Evolutionary conservation across 2,797 vertebrate species (phyloP).

Genomic region (Notamacropus eugenii): DNA sequence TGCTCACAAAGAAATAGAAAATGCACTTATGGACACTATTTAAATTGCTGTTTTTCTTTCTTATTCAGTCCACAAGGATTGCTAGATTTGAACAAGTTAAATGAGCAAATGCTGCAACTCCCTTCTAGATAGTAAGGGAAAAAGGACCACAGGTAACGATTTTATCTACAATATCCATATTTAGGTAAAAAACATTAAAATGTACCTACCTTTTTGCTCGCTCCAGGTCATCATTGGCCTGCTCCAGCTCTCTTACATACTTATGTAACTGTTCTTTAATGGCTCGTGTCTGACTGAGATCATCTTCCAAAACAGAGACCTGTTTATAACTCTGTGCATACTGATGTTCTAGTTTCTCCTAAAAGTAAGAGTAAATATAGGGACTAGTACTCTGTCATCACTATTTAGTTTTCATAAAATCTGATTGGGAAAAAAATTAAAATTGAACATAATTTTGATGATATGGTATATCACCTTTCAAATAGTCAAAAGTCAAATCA

Average conservation of each 20-base stretch:
- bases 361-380: conserved; percentile 36
- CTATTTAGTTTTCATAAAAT: not conserved
- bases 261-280: conserved; percentile 98
- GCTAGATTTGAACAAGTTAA: too few species aligned
- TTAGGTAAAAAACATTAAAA: not conserved
- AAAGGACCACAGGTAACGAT: too few species aligned
- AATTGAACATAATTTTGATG: not conserved
- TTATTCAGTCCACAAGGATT: too few species aligned
- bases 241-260: conserved; percentile 97
- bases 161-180: not conserved
- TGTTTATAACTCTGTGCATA: conserved; percentile 98
- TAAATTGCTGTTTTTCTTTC: too few species aligned
- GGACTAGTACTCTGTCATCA: not conserved
- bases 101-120: too few species aligned
- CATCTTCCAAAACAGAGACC: conserved; percentile 95
- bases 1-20: too few species aligned
- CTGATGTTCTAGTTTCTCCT: conserved; percentile 98
- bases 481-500: conserved; percentile 39
- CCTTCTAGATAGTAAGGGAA: too few species aligned
- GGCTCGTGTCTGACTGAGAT: conserved; percentile 94
- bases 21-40: too few species aligned
- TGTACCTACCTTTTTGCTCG: conserved; percentile 93
- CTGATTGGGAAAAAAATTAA: not conserved
- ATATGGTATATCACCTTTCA: not conserved
- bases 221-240: conserved; percentile 98